These are phyloP conservation scores for Anastrepha obliqua DNA, from an alignment of 1,140 invertebrate species.

Conservation along the genomic window DNA sequence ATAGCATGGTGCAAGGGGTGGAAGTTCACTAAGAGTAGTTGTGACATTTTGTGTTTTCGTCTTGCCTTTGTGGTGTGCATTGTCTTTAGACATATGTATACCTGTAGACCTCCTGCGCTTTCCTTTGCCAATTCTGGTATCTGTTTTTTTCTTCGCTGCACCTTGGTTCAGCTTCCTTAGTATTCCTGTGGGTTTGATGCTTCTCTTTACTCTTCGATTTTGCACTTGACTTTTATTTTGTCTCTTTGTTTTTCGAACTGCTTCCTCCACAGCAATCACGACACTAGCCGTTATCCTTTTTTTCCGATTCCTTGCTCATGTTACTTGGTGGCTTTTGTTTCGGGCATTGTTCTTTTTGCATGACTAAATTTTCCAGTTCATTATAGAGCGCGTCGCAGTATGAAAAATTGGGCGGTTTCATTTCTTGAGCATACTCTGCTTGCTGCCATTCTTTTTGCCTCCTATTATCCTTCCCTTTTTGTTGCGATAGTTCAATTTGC, in stretches of 20 bases:
- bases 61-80: background rate
- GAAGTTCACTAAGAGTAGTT: background rate
- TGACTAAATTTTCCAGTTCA: conserved; percentile 19
- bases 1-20: background rate
- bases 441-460: background rate
- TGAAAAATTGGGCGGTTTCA: background rate
- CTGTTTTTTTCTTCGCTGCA: background rate
- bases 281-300: background rate
- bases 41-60: background rate
- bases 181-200: background rate
- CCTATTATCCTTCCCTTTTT: background rate
- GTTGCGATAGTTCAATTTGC: background rate
- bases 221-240: background rate
- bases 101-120: background rate
- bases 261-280: background rate
- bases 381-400: conserved; percentile 3
- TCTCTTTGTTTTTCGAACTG: background rate
- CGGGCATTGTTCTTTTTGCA: background rate
- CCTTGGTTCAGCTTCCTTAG: background rate
- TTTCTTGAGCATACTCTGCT: background rate
- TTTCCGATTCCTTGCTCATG: background rate
- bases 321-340: background rate
- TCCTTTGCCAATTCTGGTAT: background rate
- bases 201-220: background rate
- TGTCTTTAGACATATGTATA: background rate